Percentiles rank a stretch among this genome's conserved stretches.
These are phyloP conservation scores for Ptilonorhynchus violaceus DNA, from an alignment of 2,113 vertebrate genomes.

Conservation along the genomic window DNA sequence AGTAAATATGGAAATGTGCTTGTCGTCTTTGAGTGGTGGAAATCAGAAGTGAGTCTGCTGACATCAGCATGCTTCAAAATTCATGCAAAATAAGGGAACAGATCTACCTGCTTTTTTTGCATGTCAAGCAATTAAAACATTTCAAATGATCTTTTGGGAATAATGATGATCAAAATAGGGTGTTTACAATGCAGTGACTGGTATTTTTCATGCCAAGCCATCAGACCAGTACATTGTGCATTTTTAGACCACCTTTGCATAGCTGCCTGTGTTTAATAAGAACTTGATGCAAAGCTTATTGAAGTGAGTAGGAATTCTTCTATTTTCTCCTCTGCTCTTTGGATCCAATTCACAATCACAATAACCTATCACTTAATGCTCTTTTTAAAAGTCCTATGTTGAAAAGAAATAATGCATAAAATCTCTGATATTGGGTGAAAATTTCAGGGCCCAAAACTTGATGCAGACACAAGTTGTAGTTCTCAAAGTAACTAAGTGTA, in stretches of 20 bases:
- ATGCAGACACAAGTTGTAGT: neutral
- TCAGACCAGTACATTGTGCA: neutral
- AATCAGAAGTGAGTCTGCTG: neutral
- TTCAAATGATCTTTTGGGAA: neutral
- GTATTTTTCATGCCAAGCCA: neutral
- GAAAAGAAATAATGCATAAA: neutral
- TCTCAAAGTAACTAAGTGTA: neutral
- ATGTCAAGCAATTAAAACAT: neutral
- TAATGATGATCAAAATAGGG: neutral
- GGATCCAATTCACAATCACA: fast-evolving
- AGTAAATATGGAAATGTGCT: neutral
- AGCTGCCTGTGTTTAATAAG: neutral
- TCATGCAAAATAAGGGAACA: neutral
- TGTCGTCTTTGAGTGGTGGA: neutral
- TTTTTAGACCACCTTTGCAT: neutral
- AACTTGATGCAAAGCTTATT: neutral
- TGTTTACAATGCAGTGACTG: neutral
- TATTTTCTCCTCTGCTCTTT: neutral
- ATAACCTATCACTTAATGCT: neutral
- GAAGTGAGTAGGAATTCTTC: neutral
- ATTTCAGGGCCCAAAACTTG: neutral
- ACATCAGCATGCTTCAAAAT: neutral
- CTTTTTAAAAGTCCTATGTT: neutral
- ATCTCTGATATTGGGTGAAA: neutral
- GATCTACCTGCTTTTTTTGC: neutral